Evolutionary conservation across 2,113 vertebrate species (phyloP), one percentile per base, ranked within the genome.

Genomic region (Salvelinus alpinus): DNA sequence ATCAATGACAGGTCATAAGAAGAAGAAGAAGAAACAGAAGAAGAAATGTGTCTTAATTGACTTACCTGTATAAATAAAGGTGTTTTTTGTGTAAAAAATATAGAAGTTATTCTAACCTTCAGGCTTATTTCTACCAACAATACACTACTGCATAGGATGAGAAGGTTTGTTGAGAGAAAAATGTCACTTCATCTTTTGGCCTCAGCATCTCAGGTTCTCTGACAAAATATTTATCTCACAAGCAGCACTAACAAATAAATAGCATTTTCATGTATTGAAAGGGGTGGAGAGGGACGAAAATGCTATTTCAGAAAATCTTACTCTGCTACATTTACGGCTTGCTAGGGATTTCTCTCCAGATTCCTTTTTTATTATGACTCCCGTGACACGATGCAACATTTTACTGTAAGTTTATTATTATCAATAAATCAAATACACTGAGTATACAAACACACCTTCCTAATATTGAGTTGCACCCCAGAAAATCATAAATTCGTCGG

Each of bases 351-450:
- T 88, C 87, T 88, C 75, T 79, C 76, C 78, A 84, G 78, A 80
- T 76, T 77, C 76, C 74, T 76, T 72, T 89, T 82, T 85, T 76
- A 79, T 87, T 85, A 89, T 84, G 82, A 77, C 78, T 85, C 86
- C 86, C 89, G 80, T 86, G 91, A 88, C 78, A 54, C 79, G 34
- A 76, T 82, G 82, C 84, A 84, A 85, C 85, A 80, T 85, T 87
- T 80, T 89, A 73, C 87, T 80, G 83, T 87, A 88, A 90, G 91
- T 93, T 94, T 89, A 94, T 93, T 93, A 94, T 92, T 90, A 91
- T 92, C 92, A 92, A 92, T 93, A 91, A 94, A 90, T 93, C 92
- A 88, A 91, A 90, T 91, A 12, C 9, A 44, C 2, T 11, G 38
- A 11, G 38, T 11, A 11, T 44, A 44, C 38, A 44, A 12, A 44